Evolutionary conservation across 2,797 vertebrate species (phyloP).

Genomic region (Gouania willdenowi): DNA sequence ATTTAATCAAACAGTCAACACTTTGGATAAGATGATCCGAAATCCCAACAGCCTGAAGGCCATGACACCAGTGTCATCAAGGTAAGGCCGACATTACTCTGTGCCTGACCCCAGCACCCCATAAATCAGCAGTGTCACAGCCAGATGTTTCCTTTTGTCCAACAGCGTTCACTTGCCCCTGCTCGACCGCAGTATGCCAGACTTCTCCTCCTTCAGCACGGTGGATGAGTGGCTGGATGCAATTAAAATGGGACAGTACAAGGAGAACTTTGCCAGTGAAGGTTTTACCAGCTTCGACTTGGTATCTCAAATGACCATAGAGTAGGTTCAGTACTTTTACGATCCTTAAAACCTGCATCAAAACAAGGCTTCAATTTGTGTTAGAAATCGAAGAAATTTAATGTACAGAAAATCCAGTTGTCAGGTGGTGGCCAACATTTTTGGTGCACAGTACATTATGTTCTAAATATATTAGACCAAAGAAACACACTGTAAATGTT

Average conservation of each 20-base stretch:
- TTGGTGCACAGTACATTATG: too few species aligned
- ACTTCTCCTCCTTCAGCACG: conserved; percentile 91
- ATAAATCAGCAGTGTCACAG: background rate
- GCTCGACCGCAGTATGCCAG: conserved; percentile 91
- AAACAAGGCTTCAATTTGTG: too few species aligned
- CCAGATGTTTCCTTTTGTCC: conserved; percentile 5
- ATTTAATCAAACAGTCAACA: conserved; percentile 91
- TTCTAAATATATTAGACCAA: too few species aligned
- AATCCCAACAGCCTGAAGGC: conserved; percentile 94
- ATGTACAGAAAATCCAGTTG: too few species aligned
- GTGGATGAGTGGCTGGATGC: conserved; percentile 96
- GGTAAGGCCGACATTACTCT: conserved; percentile 62
- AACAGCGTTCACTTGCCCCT: conserved; percentile 88
- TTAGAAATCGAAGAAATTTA: too few species aligned
- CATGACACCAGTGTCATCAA: conserved; percentile 88
- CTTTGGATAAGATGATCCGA: conserved; percentile 95
- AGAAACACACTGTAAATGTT: too few species aligned
- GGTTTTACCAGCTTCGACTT: conserved; percentile 88
- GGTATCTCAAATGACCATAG: conserved; percentile 94
- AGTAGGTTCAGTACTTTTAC: conserved; percentile 75
- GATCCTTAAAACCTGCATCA: too few species aligned
- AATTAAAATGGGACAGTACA: conserved; percentile 98
- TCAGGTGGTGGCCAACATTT: too few species aligned
- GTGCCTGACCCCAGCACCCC: background rate
- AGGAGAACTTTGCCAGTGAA: conserved; percentile 88